Conservation (phyloP, 2,797 vertebrate genomes). For the Cebuella pygmaea region DNA sequence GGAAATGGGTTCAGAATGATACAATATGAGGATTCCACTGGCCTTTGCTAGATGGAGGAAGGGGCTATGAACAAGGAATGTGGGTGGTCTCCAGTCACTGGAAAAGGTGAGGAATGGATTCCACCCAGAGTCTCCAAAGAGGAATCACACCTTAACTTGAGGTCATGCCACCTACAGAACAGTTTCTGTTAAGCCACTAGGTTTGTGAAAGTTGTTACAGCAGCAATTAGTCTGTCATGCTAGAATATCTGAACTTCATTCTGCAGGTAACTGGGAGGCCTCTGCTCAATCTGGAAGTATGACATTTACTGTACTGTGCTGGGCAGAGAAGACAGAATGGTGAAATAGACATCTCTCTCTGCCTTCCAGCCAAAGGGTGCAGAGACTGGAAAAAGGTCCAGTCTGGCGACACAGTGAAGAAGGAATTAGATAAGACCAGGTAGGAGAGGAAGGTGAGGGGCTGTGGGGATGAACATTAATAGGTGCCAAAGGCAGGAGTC, state of each 20-base stretch:
- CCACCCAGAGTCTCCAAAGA: not conserved
- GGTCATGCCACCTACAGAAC: not conserved
- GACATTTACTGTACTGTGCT: not conserved
- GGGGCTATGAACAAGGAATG: not conserved
- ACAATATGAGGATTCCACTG: fast-evolving
- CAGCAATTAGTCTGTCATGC: fast-evolving
- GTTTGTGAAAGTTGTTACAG: not conserved
- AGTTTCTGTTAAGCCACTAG: not conserved
- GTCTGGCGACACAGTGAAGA: not conserved
- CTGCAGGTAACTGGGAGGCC: not conserved
- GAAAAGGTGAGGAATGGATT: not conserved
- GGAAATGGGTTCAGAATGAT: not conserved
- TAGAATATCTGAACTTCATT: too few relatives aligned
- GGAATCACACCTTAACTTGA: not conserved
- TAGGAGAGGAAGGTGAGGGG: not conserved
- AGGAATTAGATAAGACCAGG: not conserved
- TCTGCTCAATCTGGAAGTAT: not conserved
- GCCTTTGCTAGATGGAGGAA: not conserved
- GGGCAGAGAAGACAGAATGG: not conserved
- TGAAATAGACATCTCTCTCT: not conserved
- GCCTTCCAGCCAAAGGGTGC: not conserved
- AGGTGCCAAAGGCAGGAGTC: not conserved
- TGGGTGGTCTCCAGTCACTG: not conserved
- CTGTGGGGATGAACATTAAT: not conserved
- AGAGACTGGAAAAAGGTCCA: not conserved